phyloP scores from a whole-genome alignment of 2,113 vertebrate species.

The Piprites chloris region DNA sequence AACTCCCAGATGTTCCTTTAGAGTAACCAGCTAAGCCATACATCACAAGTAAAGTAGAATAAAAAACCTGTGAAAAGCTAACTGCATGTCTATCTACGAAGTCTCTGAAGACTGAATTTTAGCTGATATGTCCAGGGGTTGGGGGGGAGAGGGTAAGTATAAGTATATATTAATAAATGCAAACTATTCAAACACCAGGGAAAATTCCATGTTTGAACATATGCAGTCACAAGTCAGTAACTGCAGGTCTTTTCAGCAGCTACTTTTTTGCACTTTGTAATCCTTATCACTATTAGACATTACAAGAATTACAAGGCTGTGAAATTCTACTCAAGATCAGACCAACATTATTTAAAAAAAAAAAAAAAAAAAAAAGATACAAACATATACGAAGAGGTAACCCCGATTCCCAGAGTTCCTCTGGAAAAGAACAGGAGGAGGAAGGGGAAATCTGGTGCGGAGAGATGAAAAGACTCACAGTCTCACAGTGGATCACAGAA shows the following conservation, averaged over 20 bases:
- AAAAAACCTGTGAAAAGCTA: not conserved
- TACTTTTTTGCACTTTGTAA: not conserved
- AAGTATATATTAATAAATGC: not conserved
- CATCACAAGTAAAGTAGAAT: not conserved
- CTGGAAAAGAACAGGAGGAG: not conserved
- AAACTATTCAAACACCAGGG: not conserved
- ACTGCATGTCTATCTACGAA: not conserved
- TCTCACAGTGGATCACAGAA: not conserved
- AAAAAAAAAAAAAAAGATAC: too few species aligned
- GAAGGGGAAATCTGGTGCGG: not conserved
- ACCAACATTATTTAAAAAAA: not conserved
- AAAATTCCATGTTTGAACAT: not conserved
- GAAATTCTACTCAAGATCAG: not conserved
- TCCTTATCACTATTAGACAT: not conserved
- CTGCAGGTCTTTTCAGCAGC: not conserved
- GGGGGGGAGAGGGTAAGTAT: rapidly evolving
- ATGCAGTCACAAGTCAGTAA: not conserved
- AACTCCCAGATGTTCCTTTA: not conserved
- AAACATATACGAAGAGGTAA: not conserved
- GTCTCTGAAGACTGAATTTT: not conserved
- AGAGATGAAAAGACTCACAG: not conserved
- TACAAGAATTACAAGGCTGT: not conserved
- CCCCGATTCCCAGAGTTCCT: not conserved
- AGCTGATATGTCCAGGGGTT: not conserved
- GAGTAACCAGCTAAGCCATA: not conserved